Evolutionary conservation across 1,140 invertebrate genomes (phyloP).

Genomic region (Pseudoatta argentina): DNA sequence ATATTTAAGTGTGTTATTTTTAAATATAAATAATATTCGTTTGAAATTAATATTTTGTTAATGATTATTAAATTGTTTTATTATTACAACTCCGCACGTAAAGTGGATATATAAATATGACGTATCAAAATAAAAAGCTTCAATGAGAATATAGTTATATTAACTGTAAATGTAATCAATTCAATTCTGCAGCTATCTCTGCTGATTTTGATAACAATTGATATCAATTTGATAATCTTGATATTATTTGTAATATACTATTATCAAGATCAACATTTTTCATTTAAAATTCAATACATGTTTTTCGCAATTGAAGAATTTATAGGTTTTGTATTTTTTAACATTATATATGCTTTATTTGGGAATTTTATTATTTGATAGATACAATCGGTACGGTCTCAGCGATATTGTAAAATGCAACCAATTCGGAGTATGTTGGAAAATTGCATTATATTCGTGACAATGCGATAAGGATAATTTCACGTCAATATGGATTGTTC

Average conservation of each 20-base stretch:
- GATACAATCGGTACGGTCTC: constrained; percentile 2
- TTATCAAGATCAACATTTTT: constrained; percentile 16
- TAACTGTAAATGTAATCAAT: neutral
- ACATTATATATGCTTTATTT: constrained; percentile 8
- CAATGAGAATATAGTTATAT: neutral
- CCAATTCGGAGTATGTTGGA: constrained; percentile 48
- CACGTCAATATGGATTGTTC: constrained; percentile 49
- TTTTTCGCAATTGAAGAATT: neutral
- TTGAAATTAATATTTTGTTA: constrained; percentile 20
- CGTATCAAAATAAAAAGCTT: constrained; percentile 4
- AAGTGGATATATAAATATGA: neutral
- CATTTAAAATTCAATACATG: neutral
- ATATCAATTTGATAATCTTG: neutral
- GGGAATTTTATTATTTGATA: constrained; percentile 35
- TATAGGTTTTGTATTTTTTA: neutral
- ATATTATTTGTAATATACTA: neutral
- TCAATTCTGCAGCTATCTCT: too few species aligned
- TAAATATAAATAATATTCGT: constrained; percentile 4
- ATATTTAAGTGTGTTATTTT: neutral
- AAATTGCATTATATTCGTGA: constrained; percentile 50
- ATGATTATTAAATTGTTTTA: constrained; percentile 27
- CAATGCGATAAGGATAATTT: constrained; percentile 60
- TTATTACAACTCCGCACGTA: neutral
- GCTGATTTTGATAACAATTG: too few species aligned
- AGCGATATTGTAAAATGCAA: constrained; percentile 34